Base-by-base conservation (phyloP, 2,797 vertebrate species). In the Novumbra hubbsi region DNA sequence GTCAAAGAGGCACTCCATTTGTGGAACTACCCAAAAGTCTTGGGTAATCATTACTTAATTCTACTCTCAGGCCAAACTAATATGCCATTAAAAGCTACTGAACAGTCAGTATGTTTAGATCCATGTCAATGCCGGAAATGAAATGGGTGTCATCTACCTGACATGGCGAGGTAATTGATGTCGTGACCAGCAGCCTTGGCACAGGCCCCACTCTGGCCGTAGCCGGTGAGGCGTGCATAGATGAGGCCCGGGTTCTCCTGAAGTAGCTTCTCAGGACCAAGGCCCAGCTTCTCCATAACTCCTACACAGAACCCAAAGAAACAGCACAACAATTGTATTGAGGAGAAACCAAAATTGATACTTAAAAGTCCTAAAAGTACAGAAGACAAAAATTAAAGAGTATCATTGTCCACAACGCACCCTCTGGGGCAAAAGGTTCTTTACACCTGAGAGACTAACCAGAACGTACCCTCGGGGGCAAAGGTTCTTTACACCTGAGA, bases 211-310 rank as follows among this genome's bases (percentile, higher is more conserved):
- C 82, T 92, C 76, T 99, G 96, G 48, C 98, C 98, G 60, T 96
- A 99, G 11, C 98, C 98, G 2, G 94, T 98, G 80, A 99, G 85
- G 16, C 97, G 93, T 77, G 97, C 96, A n/a, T 98, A 99, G 87
- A 99, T 93, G 70, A 99, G 94, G 17, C 79, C 87, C 15, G 96
- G 95, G 70, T 99, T 99, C 68, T 97, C 94, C 72, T 75, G 89
- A 0, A 94, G 77, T 74, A 99, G 86, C 50, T 92, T 80, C 0
- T 94, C 83, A 34, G 98, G 97, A 57, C 96, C 94, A 2, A 99
- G 95, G 0, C 96, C 95, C 77, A 99, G 88, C 74, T 92, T 96
- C 82, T 99, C 98, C 98, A 99, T 99, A 73, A 96, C 95, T 80
- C 98, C 98, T 99, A 57, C 27, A 21, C 24, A 41, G n/a, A 82